These are phyloP conservation scores for Candoia aspera DNA, from an alignment of 2,113 vertebrate genomes.

Conservation along the genomic window DNA sequence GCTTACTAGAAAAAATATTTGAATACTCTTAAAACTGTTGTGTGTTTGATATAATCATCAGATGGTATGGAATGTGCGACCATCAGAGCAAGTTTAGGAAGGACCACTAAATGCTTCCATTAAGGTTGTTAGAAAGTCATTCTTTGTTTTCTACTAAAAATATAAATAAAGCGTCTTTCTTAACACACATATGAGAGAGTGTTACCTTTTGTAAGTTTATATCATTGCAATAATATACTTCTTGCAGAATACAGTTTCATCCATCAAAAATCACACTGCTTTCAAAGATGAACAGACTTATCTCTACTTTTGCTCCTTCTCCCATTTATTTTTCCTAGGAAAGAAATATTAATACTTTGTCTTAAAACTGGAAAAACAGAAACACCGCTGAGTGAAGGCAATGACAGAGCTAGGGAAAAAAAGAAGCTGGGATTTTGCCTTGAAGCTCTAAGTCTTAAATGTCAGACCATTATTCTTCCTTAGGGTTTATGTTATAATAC, in stretches of 20 bases:
- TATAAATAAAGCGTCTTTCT: neutral
- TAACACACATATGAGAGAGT: neutral
- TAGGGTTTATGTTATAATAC: neutral
- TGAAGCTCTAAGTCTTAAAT: neutral
- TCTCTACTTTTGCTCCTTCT: neutral
- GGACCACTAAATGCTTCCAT: neutral
- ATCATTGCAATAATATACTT: neutral
- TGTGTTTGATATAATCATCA: neutral
- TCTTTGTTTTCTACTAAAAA: neutral
- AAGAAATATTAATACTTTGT: neutral
- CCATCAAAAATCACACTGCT: neutral
- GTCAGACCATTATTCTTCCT: slow-evolving; percentile 17
- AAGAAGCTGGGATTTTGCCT: neutral
- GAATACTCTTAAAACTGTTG: neutral
- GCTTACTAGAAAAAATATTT: neutral
- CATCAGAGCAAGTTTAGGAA: neutral
- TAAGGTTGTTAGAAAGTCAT: neutral
- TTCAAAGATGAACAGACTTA: neutral
- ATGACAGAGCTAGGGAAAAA: neutral
- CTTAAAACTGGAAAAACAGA: neutral
- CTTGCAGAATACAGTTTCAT: neutral
- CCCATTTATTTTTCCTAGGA: neutral
- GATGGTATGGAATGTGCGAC: neutral
- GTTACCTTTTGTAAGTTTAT: neutral
- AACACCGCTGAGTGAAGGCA: neutral